Evolutionary conservation across 2,888 invertebrate species (phyloP), one percentile per base, ranked within the genome.

Genomic region (Arenicola marina): DNA sequence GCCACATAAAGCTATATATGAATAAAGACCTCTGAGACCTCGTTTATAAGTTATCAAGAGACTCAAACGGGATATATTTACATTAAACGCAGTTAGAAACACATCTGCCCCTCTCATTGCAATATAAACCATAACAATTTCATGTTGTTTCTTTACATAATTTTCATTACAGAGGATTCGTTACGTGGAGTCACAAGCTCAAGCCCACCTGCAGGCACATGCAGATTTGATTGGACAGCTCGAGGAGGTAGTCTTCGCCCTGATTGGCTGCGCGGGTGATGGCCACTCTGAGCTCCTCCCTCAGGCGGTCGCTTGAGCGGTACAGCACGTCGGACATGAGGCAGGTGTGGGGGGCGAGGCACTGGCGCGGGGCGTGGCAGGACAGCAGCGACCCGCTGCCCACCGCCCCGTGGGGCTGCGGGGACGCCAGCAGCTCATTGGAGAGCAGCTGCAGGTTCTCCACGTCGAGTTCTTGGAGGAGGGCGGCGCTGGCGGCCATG

Each of bases 361-460:
- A 78, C 64, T 75, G 75, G 7, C 70, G 56, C 1, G 76, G 70
- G 1, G 77, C 70, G 18, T 48, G 48, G 24, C 11, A 48, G 15
- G 7, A 24, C 31, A 64, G 66, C 32, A 79, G 65, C 15, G 76
- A 62, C 18, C 68, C 62, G 7, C 74, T 73, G 33, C 65, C 66
- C 21, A 80, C 72, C n/a, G 75, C 73, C 1, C 82, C 79, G 55
- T 75, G 44, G 15, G 46, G 77, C 59, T 75, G 76, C 1, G 80
- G 77, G 2, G 76, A 68, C 21, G 75, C 65, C 31, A 81, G 66
- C 44, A 80, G 69, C 56, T 79, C 78, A 62, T 80, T 78, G 3
- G 82, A 81, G 48, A 83, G 66, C 45, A 83, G 74, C 73, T 82
- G 80, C 3, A 82, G 78, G 65, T 83, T 83, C 65, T 83, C 83